Conservation (phyloP, 2,113 vertebrate genomes). For the Connochaetes taurinus region DNA sequence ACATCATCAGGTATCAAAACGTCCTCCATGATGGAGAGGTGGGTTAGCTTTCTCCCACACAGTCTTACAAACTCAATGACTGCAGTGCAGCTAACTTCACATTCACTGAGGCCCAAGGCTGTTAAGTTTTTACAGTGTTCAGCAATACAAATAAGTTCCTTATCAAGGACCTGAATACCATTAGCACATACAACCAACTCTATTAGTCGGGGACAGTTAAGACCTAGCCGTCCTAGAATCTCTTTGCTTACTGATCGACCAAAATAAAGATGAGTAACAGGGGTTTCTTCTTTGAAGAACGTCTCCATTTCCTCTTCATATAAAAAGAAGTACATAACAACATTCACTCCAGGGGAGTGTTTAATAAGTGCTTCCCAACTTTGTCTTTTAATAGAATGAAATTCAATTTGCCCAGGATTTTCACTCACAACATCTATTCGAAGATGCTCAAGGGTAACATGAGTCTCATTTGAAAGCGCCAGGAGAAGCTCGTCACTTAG, state of each 20-base stretch:
- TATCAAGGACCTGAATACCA: slow-evolving; percentile 90
- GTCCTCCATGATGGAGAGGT: slow-evolving; percentile 97
- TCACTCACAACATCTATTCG: slow-evolving; percentile 95
- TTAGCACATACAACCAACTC: slow-evolving; percentile 96
- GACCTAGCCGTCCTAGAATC: slow-evolving; percentile 88
- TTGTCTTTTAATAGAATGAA: slow-evolving; percentile 92
- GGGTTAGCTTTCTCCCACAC: slow-evolving; percentile 90
- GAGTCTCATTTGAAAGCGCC: slow-evolving; percentile 92
- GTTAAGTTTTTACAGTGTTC: slow-evolving; percentile 91
- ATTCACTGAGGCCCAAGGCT: slow-evolving; percentile 92
- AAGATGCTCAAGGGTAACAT: slow-evolving; percentile 92
- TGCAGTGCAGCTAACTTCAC: slow-evolving; percentile 93
- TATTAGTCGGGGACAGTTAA: slow-evolving; percentile 89
- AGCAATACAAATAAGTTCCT: slow-evolving; percentile 93
- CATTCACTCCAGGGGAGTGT: slow-evolving; percentile 93
- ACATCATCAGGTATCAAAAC: slow-evolving; percentile 93
- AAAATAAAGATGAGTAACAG: slow-evolving; percentile 95
- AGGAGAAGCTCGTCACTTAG: slow-evolving; percentile 92
- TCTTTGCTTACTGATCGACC: slow-evolving; percentile 93
- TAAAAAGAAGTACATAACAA: slow-evolving; percentile 98
- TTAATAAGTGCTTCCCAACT: slow-evolving; percentile 95
- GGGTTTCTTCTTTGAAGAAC: slow-evolving; percentile 93
- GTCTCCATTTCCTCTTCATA: slow-evolving; percentile 93
- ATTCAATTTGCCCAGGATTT: slow-evolving; percentile 89
- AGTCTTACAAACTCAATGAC: slow-evolving; percentile 95